A percentile compares a stretch with the other conserved stretches of the same genome.
These are phyloP conservation scores for Nemoura dubitans DNA, from an alignment of 2,888 invertebrate genomes.

Conservation along the genomic window DNA sequence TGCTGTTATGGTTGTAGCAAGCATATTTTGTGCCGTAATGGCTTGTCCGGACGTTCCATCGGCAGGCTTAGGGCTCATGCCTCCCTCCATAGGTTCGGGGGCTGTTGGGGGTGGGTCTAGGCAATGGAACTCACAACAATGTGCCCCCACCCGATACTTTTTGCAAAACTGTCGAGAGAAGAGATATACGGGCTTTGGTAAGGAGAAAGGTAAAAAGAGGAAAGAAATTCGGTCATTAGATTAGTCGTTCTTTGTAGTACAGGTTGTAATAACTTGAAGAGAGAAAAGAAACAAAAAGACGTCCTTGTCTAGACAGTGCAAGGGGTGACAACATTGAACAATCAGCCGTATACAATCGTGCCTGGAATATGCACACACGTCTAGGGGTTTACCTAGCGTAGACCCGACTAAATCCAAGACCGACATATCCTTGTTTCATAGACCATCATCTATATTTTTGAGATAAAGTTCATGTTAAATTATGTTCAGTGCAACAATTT, in stretches of 20 bases:
- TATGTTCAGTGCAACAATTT: constrained; percentile 10
- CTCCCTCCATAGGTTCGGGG: constrained; percentile 25
- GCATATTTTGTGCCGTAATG: not conserved
- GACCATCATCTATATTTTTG: not conserved
- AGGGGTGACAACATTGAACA: constrained; percentile 37
- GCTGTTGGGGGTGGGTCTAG: constrained; percentile 64
- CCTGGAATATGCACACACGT: constrained; percentile 25
- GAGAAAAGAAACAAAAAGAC: not conserved
- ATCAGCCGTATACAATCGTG: constrained; percentile 37
- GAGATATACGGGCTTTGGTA: constrained; percentile 41
- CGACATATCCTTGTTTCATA: constrained; percentile 3
- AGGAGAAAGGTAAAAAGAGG: constrained; percentile 19
- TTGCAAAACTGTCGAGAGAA: constrained; percentile 75
- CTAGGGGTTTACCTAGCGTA: constrained; percentile 38
- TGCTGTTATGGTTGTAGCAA: constrained; percentile 1
- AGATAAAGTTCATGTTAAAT: not conserved
- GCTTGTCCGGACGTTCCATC: not conserved
- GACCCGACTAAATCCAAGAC: constrained; percentile 32
- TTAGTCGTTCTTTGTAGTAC: constrained; percentile 28
- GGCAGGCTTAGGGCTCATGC: constrained; percentile 16
- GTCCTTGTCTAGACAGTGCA: not conserved
- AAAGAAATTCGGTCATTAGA: constrained; percentile 24
- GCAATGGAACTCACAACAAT: constrained; percentile 91
- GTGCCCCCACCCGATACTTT: constrained; percentile 82
- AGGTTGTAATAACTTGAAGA: constrained; percentile 2